Percentiles rank a stretch among this genome's conserved stretches.
phyloP scores from a whole-genome alignment of 2,797 vertebrate genomes.

The Geotrypetes seraphini region DNA sequence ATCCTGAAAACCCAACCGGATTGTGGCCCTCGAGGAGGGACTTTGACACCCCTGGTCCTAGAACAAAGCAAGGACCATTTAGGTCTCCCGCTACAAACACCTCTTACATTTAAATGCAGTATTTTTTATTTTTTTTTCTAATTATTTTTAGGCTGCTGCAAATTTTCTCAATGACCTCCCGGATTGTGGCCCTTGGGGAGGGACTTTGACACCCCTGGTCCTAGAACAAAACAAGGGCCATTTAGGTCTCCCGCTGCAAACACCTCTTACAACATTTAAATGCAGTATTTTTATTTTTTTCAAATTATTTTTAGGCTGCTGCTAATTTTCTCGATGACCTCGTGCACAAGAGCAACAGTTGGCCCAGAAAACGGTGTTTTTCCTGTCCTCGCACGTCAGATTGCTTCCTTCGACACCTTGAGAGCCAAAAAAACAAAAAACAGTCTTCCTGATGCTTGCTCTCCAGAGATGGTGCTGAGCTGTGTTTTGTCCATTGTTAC shows the following conservation, averaged over 20 bases:
- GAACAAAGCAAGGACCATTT: too few species aligned
- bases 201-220: too few species aligned
- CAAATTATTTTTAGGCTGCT: slow-evolving; percentile 41
- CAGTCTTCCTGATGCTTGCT: slow-evolving; percentile 29
- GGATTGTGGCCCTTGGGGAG: too few species aligned
- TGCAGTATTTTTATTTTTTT: slow-evolving; percentile 38
- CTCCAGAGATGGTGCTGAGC: background rate
- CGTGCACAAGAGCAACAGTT: slow-evolving; percentile 10
- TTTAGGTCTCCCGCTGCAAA: slow-evolving; percentile 21
- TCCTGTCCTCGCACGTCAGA: slow-evolving; percentile 45
- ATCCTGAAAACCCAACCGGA: too few species aligned
- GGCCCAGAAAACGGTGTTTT: slow-evolving; percentile 44
- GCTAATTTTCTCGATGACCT: slow-evolving; percentile 37
- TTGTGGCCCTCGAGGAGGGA: too few species aligned
- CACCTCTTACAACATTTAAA: slow-evolving; percentile 21
- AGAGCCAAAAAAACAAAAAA: slow-evolving; percentile 48
- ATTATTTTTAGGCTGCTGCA: too few species aligned
- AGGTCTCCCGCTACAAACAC: too few species aligned
- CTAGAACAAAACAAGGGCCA: slow-evolving; percentile 13
- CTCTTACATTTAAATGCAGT: too few species aligned
- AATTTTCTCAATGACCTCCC: too few species aligned
- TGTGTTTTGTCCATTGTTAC: background rate
- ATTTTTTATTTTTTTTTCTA: too few species aligned
- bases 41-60: too few species aligned
- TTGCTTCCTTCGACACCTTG: slow-evolving; percentile 61